Base-by-base conservation (phyloP, 2,113 vertebrate species). In the Strix aluco region DNA sequence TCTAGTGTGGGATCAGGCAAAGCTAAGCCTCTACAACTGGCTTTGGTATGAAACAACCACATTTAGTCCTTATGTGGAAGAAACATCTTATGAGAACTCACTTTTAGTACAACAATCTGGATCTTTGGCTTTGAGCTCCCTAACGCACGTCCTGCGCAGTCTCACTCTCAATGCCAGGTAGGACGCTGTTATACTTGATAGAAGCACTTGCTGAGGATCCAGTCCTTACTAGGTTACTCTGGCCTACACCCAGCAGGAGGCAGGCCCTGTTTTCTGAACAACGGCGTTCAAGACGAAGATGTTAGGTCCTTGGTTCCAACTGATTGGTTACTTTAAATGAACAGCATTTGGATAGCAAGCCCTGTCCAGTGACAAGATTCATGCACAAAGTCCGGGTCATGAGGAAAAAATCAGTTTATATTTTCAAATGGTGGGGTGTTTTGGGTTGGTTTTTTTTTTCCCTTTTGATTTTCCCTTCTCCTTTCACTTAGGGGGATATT, bases 41-140 rank as follows among this genome's bases (percentile, higher is more conserved):
- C 97, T 99, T 94, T 99, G 99, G 99, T 99, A 99, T 98, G 99
- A 99, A 98, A 99, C 99, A 40, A 99, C 99, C 62, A 99, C 99
- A 5, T 99, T 98, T 69, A 98, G 96, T 85, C 99, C 99, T 62
- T 99, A 99, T 10, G 71, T 97, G 9, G 99, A 99, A 97, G 99
- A 99, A 98, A 99, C 99, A 0, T 99, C 99, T 6, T 99, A 99
- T 6, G 99, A 99, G 96, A 99, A 99, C 97, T 99, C 99, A 0
- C 98, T 99, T 55, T 97, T 99, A 94, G 98, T 99, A 77, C 99
- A 99, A 94, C 99, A 99, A 9, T 99, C 99, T 8, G 99, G 99
- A 55, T 98, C 99, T 23, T 97, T 99, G 57, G 99, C 99, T 40
- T 98, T 99, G 91, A 99, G 99, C 87, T 99, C 99, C 4, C 98